Percentiles rank a stretch among this genome's conserved stretches.
These are phyloP conservation scores for Biston betularia DNA, from an alignment of 2,888 invertebrate genomes.

Conservation along the genomic window DNA sequence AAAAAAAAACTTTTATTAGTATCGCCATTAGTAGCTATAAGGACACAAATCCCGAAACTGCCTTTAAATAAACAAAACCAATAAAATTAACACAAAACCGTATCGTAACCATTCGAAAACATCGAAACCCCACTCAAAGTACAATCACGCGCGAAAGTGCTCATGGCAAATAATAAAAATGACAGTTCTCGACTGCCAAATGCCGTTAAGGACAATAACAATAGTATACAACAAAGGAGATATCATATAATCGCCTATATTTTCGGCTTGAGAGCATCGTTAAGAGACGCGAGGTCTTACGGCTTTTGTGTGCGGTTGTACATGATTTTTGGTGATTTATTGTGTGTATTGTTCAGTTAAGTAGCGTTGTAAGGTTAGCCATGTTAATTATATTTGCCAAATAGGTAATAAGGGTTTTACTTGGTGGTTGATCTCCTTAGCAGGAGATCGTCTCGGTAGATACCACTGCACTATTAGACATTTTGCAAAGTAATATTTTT, in stretches of 20 bases:
- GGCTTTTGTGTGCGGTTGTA: slow-evolving; percentile 50
- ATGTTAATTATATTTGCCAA: slow-evolving; percentile 6
- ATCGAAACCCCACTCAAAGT: slow-evolving; percentile 37
- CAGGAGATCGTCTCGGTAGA: too few relatives aligned
- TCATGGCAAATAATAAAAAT: slow-evolving; percentile 52
- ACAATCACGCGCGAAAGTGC: slow-evolving; percentile 53
- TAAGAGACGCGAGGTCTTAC: slow-evolving; percentile 46
- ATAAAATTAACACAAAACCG: slow-evolving; percentile 21
- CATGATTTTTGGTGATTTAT: slow-evolving; percentile 44
- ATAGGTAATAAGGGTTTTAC: too few relatives aligned
- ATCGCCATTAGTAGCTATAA: neutral
- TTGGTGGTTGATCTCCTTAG: too few relatives aligned
- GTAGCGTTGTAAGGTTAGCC: slow-evolving; percentile 15
- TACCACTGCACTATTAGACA: too few relatives aligned
- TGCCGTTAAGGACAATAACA: slow-evolving; percentile 49
- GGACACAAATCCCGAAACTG: neutral
- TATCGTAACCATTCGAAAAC: slow-evolving; percentile 19
- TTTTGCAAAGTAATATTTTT: too few relatives aligned
- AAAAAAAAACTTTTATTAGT: too few relatives aligned
- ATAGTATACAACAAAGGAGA: slow-evolving; percentile 52
- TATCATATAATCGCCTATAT: slow-evolving; percentile 52
- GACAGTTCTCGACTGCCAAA: slow-evolving; percentile 47
- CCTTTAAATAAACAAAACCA: slow-evolving; percentile 10
- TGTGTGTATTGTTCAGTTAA: slow-evolving; percentile 25
- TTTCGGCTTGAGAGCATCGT: slow-evolving; percentile 52